These are phyloP conservation scores for Euura lappo DNA, from an alignment of 1,140 invertebrate species.

Conservation along the genomic window DNA sequence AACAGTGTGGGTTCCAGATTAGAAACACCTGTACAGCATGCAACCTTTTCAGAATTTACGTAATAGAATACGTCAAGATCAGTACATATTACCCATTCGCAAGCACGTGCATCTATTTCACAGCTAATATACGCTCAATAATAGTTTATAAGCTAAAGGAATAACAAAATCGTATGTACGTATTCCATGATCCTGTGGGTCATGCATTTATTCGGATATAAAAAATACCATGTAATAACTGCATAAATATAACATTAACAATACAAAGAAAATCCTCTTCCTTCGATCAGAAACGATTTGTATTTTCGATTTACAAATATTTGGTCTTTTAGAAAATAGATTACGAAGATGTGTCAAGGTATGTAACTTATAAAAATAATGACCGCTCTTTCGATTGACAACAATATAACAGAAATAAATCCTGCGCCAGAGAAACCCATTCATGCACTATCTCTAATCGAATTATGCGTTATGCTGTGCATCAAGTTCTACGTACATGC, in stretches of 20 bases:
- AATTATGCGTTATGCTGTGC: too few species aligned
- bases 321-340: background rate
- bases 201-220: background rate
- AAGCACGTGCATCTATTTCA: background rate
- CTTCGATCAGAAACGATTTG: too few species aligned
- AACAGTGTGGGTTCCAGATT: background rate
- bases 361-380: background rate
- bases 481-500: background rate
- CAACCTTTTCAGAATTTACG: background rate
- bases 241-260: too few species aligned
- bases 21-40: background rate
- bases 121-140: background rate
- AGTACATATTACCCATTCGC: background rate
- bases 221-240: too few species aligned
- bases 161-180: background rate
- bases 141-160: background rate
- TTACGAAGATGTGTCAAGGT: background rate
- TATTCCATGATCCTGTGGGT: background rate
- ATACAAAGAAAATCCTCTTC: too few species aligned
- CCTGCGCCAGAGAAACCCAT: background rate
- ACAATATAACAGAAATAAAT: background rate
- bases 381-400: background rate
- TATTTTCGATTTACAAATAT: too few species aligned
- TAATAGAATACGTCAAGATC: background rate
- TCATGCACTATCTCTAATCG: conserved; percentile 3